Evolutionary conservation across 2,888 invertebrate genomes (phyloP), one percentile per base, ranked within the genome.

Genomic region (Zaprionus lineosus): DNA sequence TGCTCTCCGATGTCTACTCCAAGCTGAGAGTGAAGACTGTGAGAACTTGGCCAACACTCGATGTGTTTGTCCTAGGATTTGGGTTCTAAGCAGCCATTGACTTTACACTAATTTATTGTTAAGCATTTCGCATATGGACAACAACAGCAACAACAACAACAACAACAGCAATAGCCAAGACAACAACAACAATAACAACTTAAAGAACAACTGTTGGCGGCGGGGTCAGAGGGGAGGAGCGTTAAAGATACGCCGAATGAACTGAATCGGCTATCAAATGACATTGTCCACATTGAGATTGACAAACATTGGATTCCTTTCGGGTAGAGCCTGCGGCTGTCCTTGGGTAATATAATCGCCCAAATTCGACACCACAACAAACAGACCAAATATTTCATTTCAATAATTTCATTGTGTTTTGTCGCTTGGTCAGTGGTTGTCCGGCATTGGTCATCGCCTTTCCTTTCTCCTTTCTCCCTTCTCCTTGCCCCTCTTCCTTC

Each of bases 331-430:
- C 21, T 21, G 9, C 46, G 9, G 31, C 18, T 43, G 55, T 44
- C 52, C 52, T 53, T 68, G 50, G 48, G 69, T 84, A 84, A 77
- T 47, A 63, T 59, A 81, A 84, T 81, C 74, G 47, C 48, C 39
- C 29, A 57, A 84, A 84, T 57, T 73, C 59, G 73, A 79, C 68
- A 73, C 73, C 81, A 65, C 39, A 34, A 40, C 41, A 74, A 74
- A 71, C 69, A 70, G 55, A 40, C 39, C 29, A 56, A 47, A 34
- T 15, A 68, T 79, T 73, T 81, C 37, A 77, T 79, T 79, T 77
- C 65, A 72, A 83, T 79, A 69, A 84, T 63, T 76, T 70, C 67
- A 56, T 69, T 69, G 44, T 34, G 67, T 37, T n/a, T n/a, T 59
- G 52, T 16, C 29, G 9, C 7, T 53, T 58, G 56, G 41, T 39